These are phyloP conservation scores for Chondrilla cf. caribensis DNA, from an alignment of 37 sponge, comb jelly and placozoan species.

Conservation along the genomic window DNA sequence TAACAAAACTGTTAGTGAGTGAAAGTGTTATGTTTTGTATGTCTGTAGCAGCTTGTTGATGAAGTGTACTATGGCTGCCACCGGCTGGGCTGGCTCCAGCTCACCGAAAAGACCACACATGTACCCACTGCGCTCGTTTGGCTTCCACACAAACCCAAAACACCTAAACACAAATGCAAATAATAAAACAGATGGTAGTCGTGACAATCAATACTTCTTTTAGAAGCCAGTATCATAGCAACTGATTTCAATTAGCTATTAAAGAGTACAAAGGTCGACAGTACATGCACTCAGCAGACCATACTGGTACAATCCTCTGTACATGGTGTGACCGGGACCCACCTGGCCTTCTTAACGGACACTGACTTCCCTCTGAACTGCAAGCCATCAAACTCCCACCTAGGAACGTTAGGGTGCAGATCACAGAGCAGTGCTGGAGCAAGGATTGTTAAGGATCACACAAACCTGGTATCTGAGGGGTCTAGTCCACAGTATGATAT, in stretches of 20 bases:
- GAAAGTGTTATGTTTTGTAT: no score
- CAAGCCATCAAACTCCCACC: conserved; percentile 68
- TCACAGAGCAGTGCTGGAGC: no score
- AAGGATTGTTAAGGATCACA: neutral
- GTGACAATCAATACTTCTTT: no score
- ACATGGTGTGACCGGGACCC: no score
- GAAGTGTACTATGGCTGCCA: conserved; percentile 60
- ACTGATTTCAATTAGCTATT: no score
- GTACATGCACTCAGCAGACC: no score
- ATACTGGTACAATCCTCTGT: no score
- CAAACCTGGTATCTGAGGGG: conserved; percentile 52
- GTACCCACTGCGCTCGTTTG: conserved; percentile 38
- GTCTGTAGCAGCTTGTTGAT: conserved; percentile 42
- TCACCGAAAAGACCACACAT: conserved; percentile 79
- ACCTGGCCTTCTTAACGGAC: conserved; percentile 55
- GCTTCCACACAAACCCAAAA: conserved; percentile 76
- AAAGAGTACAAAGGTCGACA: no score
- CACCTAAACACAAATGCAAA: conserved; percentile 52
- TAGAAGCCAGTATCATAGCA: no score
- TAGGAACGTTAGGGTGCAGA: neutral
- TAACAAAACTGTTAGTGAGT: no score
- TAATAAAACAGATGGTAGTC: neutral
- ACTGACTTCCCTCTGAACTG: conserved; percentile 47
- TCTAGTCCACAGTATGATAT: conserved; percentile 69
- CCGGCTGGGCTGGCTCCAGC: conserved; percentile 64